Conservation (phyloP, 1,140 invertebrate genomes). For the Dolichoris vasculosae region DNA sequence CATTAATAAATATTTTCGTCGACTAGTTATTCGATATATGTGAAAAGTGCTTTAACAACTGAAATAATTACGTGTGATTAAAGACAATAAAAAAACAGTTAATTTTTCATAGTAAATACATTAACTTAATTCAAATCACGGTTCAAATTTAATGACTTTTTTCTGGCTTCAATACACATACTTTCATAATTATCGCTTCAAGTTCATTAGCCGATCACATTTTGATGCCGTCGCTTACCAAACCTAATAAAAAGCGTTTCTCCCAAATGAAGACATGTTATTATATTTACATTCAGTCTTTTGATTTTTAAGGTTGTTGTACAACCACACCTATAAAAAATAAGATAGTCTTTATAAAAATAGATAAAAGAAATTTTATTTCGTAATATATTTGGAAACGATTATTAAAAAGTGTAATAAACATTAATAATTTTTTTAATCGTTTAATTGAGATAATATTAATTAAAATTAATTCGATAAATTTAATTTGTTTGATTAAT, state of each 20-base stretch:
- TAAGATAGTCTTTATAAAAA: neutral
- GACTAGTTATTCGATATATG: no score
- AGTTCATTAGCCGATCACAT: neutral
- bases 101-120: neutral
- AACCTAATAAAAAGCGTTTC: neutral
- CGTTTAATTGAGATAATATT: no score
- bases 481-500: no score
- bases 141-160: neutral
- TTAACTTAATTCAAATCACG: neutral
- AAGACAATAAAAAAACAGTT: neutral
- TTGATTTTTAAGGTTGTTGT: neutral
- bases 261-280: neutral
- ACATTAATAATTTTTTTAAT: no score
- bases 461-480: no score
- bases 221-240: neutral
- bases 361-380: neutral
- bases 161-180: neutral
- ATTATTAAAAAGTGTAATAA: no score
- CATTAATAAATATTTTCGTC: no score
- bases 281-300: neutral
- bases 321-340: neutral
- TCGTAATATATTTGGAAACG: no score
- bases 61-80: no score
- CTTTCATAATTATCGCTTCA: neutral
- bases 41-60: no score